Evolutionary conservation across 2,113 vertebrate species (phyloP).

Genomic region (Bambusicola thoracicus): DNA sequence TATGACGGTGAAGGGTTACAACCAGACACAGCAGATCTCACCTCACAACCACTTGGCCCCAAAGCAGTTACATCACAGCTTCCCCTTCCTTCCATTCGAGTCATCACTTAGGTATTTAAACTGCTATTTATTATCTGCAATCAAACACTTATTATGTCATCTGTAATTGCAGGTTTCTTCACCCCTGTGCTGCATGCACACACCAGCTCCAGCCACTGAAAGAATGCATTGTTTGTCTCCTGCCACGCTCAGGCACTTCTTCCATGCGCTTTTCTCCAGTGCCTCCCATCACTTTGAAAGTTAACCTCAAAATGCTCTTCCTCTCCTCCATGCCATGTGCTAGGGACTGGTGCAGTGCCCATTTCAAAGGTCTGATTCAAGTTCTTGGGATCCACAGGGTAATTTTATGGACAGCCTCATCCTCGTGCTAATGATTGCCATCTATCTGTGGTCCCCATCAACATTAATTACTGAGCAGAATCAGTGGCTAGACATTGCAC

Average conservation of each 20-base stretch:
- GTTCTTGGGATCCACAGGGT: neutral
- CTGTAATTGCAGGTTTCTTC: neutral
- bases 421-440: neutral
- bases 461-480: neutral
- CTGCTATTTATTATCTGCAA: neutral
- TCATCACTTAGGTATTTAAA: neutral
- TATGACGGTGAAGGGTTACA: neutral
- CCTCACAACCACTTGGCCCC: neutral
- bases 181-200: neutral
- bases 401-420: conserved; percentile 5
- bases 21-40: neutral
- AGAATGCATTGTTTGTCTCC: neutral
- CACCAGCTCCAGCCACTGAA: neutral
- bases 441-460: rapidly evolving
- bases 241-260: neutral
- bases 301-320: neutral
- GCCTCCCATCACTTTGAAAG: too few relatives aligned
- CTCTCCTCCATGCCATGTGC: neutral
- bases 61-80: neutral
- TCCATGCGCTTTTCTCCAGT: neutral
- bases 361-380: neutral
- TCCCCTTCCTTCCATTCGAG: rapidly evolving
- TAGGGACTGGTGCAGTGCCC: neutral
- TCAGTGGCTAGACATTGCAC: neutral
- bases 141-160: neutral